Evolutionary conservation across 2,113 vertebrate species (phyloP), one percentile per base, ranked within the genome.

Genomic region (Protobothrops mucrosquamatus): DNA sequence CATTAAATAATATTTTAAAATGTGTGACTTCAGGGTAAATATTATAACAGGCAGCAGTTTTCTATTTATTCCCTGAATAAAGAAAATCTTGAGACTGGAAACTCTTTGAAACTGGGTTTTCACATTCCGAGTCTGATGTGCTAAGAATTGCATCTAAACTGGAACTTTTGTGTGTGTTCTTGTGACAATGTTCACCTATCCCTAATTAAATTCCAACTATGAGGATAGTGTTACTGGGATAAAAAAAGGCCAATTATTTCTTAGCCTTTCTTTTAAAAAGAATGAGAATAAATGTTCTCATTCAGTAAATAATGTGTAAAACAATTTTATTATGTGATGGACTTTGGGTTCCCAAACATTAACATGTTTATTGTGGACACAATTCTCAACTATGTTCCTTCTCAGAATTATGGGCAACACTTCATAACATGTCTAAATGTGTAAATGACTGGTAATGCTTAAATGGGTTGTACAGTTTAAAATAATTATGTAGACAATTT

Each of bases 241-340:
- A 95, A 97, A 97, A 96, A 87, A 61, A 14, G 54, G 48, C 92
- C 64, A 69, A 34, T 92, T 94, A 93, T 89, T 93, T 95, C 93
- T 95, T 91, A 87, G 89, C 52, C 3, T 39, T 0, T 0, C 87
- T 88, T 93, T 74, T 59, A 52, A 93, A 94, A 39, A 59, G 23
- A 29, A 39, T 2, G 55, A 93, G 56, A 92, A 52, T 34, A 74
- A 87, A 90, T 94, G 54, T 34, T 4, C 59, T 95, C 92, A 69
- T 29, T 92, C 95, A 93, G 74, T 88, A 94, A 96, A 93, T 85
- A 94, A 95, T 64, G 51, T 93, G 55, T 91, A 95, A 95, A 96
- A 51, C 56, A 54, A 94, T 55, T 92, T 74, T 90, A 52, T 69
- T 93, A 90, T 94, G 0, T 51, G 64, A n/a, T 94, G 93, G 94